Percentiles rank a stretch among this genome's conserved stretches.
Evolutionary conservation across 2,113 vertebrate genomes (phyloP).

Genomic region (Vanacampus margaritifer): DNA sequence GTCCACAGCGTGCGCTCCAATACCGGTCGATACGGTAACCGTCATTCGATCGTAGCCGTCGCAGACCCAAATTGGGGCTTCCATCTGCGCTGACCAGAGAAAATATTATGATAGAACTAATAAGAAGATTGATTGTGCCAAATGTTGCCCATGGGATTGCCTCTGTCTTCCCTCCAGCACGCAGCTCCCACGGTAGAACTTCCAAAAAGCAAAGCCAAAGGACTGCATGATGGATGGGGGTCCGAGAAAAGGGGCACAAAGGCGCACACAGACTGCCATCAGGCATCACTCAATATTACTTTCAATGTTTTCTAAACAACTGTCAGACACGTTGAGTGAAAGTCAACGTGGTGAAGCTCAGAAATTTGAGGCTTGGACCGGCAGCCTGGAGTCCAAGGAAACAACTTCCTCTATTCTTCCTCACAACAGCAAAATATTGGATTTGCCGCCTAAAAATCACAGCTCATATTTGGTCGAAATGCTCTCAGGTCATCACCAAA

Average conservation of each 20-base stretch:
- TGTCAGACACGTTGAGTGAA: conserved; percentile 28
- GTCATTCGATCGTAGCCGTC: conserved; percentile 58
- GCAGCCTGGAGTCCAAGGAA: conserved; percentile 9
- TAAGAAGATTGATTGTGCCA: conserved; percentile 59
- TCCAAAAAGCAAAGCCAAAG: conserved; percentile 41
- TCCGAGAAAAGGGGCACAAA: conserved; percentile 32
- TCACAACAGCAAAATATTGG: neutral
- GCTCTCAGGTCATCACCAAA: neutral
- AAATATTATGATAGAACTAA: conserved; percentile 70
- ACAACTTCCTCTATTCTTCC: neutral
- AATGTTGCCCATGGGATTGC: conserved; percentile 51
- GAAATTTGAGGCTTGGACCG: conserved; percentile 8
- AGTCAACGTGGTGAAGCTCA: conserved; percentile 16
- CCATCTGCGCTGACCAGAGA: conserved; percentile 52
- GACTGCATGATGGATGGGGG: conserved; percentile 44
- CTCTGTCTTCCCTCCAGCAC: conserved; percentile 34
- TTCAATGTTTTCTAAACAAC: conserved; percentile 54
- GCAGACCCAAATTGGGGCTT: conserved; percentile 40
- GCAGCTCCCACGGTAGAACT: conserved; percentile 42
- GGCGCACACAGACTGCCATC: conserved; percentile 41
- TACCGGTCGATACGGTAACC: conserved; percentile 29
- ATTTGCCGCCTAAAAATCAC: too few relatives aligned
- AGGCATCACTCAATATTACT: conserved; percentile 38
- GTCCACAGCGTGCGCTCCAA: conserved; percentile 3
- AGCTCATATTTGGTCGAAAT: neutral